Percentiles rank a stretch among this genome's conserved stretches.
Conservation (phyloP, 2,888 invertebrate species). For the Cosmia pyralina region DNA sequence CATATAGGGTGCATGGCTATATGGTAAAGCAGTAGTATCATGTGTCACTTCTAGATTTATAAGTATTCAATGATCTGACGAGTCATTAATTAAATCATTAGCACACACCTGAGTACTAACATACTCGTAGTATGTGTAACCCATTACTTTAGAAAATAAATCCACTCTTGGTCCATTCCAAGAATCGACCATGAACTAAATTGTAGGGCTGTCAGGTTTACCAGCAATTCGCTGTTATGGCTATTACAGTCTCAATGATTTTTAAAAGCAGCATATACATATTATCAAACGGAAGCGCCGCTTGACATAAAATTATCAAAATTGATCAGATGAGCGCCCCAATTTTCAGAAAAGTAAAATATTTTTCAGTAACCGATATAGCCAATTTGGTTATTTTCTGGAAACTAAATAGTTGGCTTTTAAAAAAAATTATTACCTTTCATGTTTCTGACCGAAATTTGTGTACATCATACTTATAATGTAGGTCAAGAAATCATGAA, state of each 20-base stretch:
- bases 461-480: too few species aligned
- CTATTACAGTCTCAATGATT: not conserved
- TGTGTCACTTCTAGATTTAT: slow-evolving; percentile 7
- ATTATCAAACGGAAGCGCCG: too few species aligned
- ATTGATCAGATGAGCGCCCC: not conserved
- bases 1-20: not conserved
- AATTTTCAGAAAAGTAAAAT: not conserved
- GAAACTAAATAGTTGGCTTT: not conserved
- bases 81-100: slow-evolving; percentile 3
- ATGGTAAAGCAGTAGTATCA: slow-evolving; percentile 2
- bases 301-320: not conserved
- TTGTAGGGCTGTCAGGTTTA: not conserved
- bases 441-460: not conserved
- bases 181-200: not conserved
- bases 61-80: not conserved
- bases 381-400: not conserved
- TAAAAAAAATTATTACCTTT: not conserved
- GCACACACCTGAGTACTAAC: not conserved
- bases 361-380: not conserved
- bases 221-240: not conserved
- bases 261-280: not conserved
- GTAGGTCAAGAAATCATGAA: not conserved
- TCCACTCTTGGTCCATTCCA: not conserved
- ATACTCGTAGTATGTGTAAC: not conserved
- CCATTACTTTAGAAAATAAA: not conserved